phyloP scores from a whole-genome alignment of 1,140 invertebrate species.

The Philaenus spumarius region DNA sequence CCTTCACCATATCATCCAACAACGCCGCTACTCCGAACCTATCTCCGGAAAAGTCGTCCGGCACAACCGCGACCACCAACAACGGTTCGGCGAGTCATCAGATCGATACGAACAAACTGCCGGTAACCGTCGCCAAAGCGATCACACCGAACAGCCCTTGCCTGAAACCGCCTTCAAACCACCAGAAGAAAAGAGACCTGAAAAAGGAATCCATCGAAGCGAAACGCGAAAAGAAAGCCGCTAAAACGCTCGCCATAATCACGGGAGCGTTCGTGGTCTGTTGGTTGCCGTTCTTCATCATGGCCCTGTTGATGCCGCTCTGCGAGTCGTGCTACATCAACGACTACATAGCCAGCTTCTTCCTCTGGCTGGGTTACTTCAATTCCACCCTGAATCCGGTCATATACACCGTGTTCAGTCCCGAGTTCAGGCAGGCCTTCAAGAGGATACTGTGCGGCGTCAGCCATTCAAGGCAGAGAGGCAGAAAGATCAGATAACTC shows the following conservation, averaged over 20 bases:
- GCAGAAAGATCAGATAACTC: conserved; percentile 12
- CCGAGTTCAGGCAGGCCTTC: conserved; percentile 82
- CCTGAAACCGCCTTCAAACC: conserved; percentile 17
- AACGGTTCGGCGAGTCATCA: conserved; percentile 7
- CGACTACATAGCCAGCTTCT: conserved; percentile 68
- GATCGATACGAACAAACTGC: neutral
- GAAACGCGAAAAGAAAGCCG: conserved; percentile 81
- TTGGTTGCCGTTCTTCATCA: conserved; percentile 91
- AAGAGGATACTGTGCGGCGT: conserved; percentile 66
- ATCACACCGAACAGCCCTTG: conserved; percentile 12
- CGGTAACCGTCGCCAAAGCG: neutral
- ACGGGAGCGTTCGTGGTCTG: conserved; percentile 89
- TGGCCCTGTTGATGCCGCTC: conserved; percentile 78
- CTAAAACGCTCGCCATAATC: conserved; percentile 87
- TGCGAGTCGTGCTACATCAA: conserved; percentile 57
- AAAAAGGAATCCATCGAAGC: conserved; percentile 57
- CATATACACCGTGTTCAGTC: conserved; percentile 84
- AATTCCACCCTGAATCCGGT: conserved; percentile 85
- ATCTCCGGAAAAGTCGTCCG: conserved; percentile 10
- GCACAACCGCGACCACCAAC: neutral
- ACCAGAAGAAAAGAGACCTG: conserved; percentile 12
- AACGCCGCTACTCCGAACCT: neutral
- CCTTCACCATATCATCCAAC: conserved; percentile 26
- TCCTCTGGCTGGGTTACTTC: conserved; percentile 76
- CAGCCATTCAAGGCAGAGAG: conserved; percentile 8